Evolutionary conservation across 2,888 invertebrate genomes (phyloP).

Genomic region (Matsumyia berberina): DNA sequence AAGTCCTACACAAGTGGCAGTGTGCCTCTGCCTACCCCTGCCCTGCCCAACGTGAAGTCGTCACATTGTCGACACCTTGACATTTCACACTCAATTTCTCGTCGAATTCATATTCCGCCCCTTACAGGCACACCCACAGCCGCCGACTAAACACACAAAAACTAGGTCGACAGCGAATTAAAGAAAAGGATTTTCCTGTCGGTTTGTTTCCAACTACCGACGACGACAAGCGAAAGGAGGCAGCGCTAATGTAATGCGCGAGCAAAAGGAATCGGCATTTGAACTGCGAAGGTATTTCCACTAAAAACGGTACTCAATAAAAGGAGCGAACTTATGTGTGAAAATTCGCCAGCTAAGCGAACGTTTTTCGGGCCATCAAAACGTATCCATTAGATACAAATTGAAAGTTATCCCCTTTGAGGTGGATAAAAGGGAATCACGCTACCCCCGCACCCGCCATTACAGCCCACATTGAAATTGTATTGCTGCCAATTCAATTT

Average conservation of each 20-base stretch:
- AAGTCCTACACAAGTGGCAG: conserved; percentile 4
- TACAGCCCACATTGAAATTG: conserved; percentile 60
- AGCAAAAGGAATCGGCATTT: conserved; percentile 41
- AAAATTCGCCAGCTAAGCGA: conserved; percentile 36
- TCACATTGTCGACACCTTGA: conserved; percentile 55
- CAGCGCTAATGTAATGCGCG: neutral
- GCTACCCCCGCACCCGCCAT: conserved; percentile 17
- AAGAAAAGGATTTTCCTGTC: conserved; percentile 30
- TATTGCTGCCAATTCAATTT: conserved; percentile 67
- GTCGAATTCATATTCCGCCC: conserved; percentile 30
- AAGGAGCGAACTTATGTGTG: conserved; percentile 23
- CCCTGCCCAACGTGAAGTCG: conserved; percentile 10
- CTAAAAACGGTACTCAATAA: neutral
- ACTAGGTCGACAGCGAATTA: conserved; percentile 28
- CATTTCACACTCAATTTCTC: conserved; percentile 58
- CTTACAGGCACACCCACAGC: conserved; percentile 1
- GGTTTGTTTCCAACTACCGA: conserved; percentile 29
- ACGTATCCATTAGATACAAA: conserved; percentile 56
- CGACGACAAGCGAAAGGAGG: neutral
- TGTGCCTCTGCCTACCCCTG: neutral
- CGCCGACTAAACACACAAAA: conserved; percentile 9
- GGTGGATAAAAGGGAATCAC: conserved; percentile 24
- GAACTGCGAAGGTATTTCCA: conserved; percentile 18
- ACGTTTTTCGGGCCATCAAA: conserved; percentile 41
- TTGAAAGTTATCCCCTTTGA: conserved; percentile 53